Percentiles rank a stretch among this genome's conserved stretches.
These are phyloP conservation scores for Virgularia gustaviana DNA, from an alignment of 92 coral and sea anemone species.

Conservation along the genomic window DNA sequence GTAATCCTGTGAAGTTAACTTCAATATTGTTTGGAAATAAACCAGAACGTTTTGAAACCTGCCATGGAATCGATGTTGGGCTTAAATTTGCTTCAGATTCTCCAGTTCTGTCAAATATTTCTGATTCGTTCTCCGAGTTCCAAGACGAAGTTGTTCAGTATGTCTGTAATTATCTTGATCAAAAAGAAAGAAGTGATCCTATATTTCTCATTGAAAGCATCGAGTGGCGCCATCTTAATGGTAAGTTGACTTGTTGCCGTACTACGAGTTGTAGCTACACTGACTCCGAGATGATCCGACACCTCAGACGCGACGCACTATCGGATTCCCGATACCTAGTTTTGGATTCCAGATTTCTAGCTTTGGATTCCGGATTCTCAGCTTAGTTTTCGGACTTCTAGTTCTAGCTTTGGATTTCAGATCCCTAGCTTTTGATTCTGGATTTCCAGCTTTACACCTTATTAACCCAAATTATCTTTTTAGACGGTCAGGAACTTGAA, in stretches of 20 bases:
- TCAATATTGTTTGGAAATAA: conserved; percentile 16
- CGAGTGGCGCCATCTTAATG: neutral
- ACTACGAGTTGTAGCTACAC: neutral
- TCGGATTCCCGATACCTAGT: neutral
- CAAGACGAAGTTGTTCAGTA: conserved; percentile 74
- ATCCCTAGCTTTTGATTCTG: no score
- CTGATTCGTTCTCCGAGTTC: conserved; percentile 74
- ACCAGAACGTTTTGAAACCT: conserved; percentile 24
- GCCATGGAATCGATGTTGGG: conserved; percentile 56
- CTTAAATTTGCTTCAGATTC: conserved; percentile 97
- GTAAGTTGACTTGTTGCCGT: conserved; percentile 3
- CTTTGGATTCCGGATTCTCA: neutral
- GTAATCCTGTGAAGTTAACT: neutral
- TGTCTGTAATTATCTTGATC: conserved; percentile 56
- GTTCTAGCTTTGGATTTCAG: no score
- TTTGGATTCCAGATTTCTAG: no score
- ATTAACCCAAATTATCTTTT: neutral
- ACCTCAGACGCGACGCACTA: no score
- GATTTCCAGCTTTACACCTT: no score
- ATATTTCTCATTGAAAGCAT: conserved; percentile 5
- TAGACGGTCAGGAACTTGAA: conserved; percentile 13
- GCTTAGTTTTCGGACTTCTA: no score
- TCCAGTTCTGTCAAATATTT: conserved; percentile 52
- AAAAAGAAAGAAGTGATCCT: conserved; percentile 33
- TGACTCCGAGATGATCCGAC: no score